Base-by-base conservation (phyloP, 2,113 vertebrate species). In the Lophotis ruficrista region DNA sequence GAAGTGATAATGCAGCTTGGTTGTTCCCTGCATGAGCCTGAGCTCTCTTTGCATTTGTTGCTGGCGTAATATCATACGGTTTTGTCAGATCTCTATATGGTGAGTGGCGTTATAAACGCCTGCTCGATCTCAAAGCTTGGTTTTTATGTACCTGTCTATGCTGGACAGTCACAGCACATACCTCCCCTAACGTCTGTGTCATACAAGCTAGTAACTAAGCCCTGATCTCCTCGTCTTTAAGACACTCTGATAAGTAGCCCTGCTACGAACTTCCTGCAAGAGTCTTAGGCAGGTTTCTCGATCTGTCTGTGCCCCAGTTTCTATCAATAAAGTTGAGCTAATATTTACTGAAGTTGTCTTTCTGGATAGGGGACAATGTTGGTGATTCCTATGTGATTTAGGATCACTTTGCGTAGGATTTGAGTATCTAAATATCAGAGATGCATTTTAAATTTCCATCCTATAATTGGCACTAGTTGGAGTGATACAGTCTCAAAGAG, bases 271-370 rank as follows among this genome's bases (percentile, higher is more conserved):
- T 84, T 96, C 86, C 92, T 69, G 77, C 2, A 0, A 65, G 81
- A 91, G 65, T 72, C 90, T 95, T 94, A 94, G 77, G 69, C 72
- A 41, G 87, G 83, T 50, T 43, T 13, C 38, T 85, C 33, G 3
- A 89, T 96, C 87, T 90, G 79, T 83, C 93, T 93, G 35, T 87
- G 92, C 57, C 94, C 83, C 89, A 95, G 57, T 96, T 96, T 92
- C 91, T 73, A 17, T 33, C 91, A 50, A 37, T 57, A 33, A 78
- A 92, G 37, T 30, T 79, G 66, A 83, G 61, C 31, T 78, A 56
- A n/a, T 68, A 37, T 56, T 90, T 92, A 54, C 64, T 80, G 54
- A 77, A 79, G 31, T 75, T 64, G 35, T 33, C 47, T 51, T 81
- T 87, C 65, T 91, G 4, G 38, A 92, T 71, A 86, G 38, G 33